phyloP scores from a whole-genome alignment of 2,797 vertebrate genomes.

The Hapalemur alaotrensis region DNA sequence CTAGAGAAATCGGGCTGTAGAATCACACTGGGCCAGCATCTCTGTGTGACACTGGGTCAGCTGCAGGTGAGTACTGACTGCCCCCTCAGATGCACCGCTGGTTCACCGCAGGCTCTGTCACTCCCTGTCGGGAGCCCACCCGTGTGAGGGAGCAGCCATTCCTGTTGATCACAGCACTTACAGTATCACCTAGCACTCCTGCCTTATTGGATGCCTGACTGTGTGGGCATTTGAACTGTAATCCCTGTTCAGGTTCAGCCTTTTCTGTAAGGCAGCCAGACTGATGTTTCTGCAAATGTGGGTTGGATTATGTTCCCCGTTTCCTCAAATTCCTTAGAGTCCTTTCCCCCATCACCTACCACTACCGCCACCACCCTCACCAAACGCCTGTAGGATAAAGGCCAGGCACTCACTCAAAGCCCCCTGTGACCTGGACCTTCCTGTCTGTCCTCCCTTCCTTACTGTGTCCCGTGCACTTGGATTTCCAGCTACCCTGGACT shows the following conservation, averaged over 20 bases:
- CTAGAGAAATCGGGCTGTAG: not conserved
- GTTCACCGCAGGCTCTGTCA: not conserved
- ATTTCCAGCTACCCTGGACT: not conserved
- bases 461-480: not conserved
- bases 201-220: not conserved
- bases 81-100: rapidly evolving
- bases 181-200: not conserved
- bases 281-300: not conserved
- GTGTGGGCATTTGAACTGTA: not conserved
- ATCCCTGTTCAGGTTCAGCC: not conserved
- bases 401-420: not conserved
- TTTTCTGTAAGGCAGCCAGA: not conserved
- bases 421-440: not conserved
- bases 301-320: not conserved
- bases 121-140: not conserved
- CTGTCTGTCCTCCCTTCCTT: not conserved
- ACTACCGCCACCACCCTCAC: too few relatives aligned
- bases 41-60: not conserved
- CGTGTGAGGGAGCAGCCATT: not conserved
- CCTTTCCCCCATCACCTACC: not conserved
- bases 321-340: not conserved
- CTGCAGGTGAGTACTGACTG: not conserved
- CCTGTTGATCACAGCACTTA: not conserved
- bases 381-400: not conserved
- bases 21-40: not conserved